phyloP scores from a whole-genome alignment of 2,797 vertebrate species.

The Acrossocheilus fasciatus region DNA sequence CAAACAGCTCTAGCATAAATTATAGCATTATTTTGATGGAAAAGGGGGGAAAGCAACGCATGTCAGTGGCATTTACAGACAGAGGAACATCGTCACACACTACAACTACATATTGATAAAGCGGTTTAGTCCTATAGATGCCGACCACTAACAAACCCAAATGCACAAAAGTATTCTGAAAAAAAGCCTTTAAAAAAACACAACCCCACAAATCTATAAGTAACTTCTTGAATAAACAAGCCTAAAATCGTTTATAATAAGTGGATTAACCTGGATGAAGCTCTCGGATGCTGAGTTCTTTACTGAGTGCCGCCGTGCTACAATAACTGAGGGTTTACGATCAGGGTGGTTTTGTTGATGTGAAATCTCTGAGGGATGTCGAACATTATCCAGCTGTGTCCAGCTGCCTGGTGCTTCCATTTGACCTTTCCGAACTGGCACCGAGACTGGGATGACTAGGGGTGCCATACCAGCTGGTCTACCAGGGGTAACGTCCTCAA shows the following conservation, averaged over 20 bases:
- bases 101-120: not conserved
- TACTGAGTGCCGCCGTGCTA: constrained; percentile 88
- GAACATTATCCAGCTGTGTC: constrained; percentile 72
- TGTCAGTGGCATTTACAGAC: not conserved
- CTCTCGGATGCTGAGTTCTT: constrained; percentile 82
- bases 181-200: not conserved
- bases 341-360: constrained; percentile 78
- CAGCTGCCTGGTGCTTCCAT: constrained; percentile 72
- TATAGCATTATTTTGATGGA: not conserved
- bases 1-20: not conserved
- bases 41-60: not conserved
- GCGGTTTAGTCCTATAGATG: not conserved
- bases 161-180: not conserved
- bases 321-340: constrained; percentile 92
- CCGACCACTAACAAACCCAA: not conserved
- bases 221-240: not conserved
- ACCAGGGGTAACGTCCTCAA: constrained; percentile 66
- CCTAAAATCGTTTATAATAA: not conserved
- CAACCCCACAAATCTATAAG: constrained; percentile 63
- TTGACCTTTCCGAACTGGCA: constrained; percentile 87
- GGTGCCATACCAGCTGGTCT: constrained; percentile 78
- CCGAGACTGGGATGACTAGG: constrained; percentile 96
- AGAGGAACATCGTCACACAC: not conserved
- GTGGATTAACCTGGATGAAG: constrained; percentile 77
- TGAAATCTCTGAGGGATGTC: constrained; percentile 70